phyloP scores from a whole-genome alignment of 2,113 vertebrate genomes.

The Vombatus ursinus region DNA sequence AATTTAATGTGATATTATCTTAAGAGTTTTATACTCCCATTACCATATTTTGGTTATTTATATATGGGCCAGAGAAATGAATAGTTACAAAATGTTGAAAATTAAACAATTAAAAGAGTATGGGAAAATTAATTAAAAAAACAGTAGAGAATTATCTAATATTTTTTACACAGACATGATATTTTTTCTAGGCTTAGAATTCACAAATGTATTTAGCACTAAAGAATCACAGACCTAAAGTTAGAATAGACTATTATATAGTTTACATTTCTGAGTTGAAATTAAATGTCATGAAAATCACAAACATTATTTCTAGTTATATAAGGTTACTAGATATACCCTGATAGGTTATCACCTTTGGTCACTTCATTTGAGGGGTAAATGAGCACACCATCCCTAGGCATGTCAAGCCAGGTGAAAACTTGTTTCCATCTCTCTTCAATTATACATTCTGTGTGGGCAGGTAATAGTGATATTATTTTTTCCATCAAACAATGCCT shows the following conservation, averaged over 20 bases:
- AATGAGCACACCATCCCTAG: background rate
- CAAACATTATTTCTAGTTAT: background rate
- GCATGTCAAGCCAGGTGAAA: background rate
- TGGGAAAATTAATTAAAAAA: constrained; percentile 48
- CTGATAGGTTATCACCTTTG: no score
- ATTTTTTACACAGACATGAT: constrained; percentile 29
- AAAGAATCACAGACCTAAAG: background rate
- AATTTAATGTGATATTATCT: constrained; percentile 20
- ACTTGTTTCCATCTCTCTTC: background rate
- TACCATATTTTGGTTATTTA: constrained; percentile 43
- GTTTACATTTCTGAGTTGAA: background rate
- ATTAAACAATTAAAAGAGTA: background rate
- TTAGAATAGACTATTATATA: background rate
- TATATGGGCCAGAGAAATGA: background rate
- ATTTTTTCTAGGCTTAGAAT: constrained; percentile 24
- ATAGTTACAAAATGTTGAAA: constrained; percentile 45
- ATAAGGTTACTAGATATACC: background rate
- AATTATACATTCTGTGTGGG: background rate
- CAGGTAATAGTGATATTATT: background rate
- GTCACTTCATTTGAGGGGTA: background rate
- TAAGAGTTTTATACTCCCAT: constrained; percentile 13
- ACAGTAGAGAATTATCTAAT: constrained; percentile 1
- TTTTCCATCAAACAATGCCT: background rate
- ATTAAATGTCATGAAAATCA: background rate
- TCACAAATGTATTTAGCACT: background rate